A percentile compares a stretch with the other conserved stretches of the same genome.
These are phyloP conservation scores for Glandiceps talaboti DNA, from an alignment of 53 echinoderm and acorn worm genomes.

Conservation along the genomic window DNA sequence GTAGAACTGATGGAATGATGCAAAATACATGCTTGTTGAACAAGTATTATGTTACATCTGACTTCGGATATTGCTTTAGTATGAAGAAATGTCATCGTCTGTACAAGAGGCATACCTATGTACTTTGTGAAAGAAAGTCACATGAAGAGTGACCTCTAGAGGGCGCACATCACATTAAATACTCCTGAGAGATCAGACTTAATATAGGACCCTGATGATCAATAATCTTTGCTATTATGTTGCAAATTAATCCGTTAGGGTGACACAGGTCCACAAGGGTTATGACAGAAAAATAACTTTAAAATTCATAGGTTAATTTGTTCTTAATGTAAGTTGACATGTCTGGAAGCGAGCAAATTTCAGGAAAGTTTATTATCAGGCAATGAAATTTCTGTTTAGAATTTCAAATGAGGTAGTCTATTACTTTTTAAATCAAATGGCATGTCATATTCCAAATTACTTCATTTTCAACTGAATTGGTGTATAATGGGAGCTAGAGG, in stretches of 20 bases:
- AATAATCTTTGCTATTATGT: background rate
- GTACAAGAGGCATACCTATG: background rate
- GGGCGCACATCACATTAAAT: background rate
- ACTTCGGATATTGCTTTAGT: background rate
- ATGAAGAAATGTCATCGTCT: background rate
- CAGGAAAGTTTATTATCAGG: background rate
- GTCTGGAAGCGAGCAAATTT: background rate
- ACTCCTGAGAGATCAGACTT: background rate
- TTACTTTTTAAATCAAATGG: background rate
- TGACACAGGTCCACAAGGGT: background rate
- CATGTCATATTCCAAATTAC: background rate
- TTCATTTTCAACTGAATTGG: background rate
- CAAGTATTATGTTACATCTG: background rate
- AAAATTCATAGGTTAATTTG: background rate
- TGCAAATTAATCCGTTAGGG: background rate
- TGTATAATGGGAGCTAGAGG: background rate
- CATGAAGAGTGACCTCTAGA: background rate
- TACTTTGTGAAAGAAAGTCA: background rate
- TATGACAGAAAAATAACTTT: background rate
- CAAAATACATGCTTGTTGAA: background rate
- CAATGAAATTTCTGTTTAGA: background rate
- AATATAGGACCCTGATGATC: background rate
- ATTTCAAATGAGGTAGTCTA: background rate
- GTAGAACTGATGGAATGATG: background rate
- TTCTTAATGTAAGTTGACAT: background rate